Conservation (phyloP, 2,888 invertebrate genomes). For the Alitta virens region DNA sequence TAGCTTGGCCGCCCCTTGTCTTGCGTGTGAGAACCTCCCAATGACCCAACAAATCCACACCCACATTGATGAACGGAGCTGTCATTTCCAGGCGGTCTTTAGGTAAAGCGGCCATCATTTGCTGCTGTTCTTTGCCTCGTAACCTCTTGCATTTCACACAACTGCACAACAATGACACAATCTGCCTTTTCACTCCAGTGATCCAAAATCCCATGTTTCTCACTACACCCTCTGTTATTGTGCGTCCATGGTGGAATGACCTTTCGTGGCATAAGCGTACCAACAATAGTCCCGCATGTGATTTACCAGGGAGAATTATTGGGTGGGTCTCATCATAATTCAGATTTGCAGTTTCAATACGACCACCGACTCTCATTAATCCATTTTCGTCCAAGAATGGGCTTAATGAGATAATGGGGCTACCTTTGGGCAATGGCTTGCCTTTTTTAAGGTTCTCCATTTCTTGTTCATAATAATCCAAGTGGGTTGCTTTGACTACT, state of each 20-base stretch:
- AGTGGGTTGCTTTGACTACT: too few relatives aligned
- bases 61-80: constrained; percentile 33
- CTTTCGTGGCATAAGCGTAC: constrained; percentile 29
- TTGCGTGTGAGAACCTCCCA: constrained; percentile 33
- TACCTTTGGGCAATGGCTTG: too few relatives aligned
- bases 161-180: constrained; percentile 5
- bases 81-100: constrained; percentile 27
- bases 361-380: constrained; percentile 22
- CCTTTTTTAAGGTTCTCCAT: too few relatives aligned
- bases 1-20: too few relatives aligned
- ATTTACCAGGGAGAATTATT: constrained; percentile 13
- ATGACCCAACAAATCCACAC: constrained; percentile 37
- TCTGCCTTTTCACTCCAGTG: constrained; percentile 2
- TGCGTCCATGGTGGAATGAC: constrained; percentile 27
- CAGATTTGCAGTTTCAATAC: constrained; percentile 5
- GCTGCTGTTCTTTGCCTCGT: constrained; percentile 4
- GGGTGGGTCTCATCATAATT: constrained; percentile 16
- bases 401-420: too few relatives aligned
- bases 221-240: constrained; percentile 28
- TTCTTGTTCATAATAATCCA: too few relatives aligned
- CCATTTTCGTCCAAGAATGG: constrained; percentile 22
- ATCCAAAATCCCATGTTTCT: constrained; percentile 26
- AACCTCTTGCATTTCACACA: constrained; percentile 20
- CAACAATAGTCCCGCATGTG: constrained; percentile 13
- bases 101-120: constrained; percentile 30